These are phyloP conservation scores for Drosophila nebulosa DNA, from an alignment of 1,140 invertebrate species.

Conservation along the genomic window DNA sequence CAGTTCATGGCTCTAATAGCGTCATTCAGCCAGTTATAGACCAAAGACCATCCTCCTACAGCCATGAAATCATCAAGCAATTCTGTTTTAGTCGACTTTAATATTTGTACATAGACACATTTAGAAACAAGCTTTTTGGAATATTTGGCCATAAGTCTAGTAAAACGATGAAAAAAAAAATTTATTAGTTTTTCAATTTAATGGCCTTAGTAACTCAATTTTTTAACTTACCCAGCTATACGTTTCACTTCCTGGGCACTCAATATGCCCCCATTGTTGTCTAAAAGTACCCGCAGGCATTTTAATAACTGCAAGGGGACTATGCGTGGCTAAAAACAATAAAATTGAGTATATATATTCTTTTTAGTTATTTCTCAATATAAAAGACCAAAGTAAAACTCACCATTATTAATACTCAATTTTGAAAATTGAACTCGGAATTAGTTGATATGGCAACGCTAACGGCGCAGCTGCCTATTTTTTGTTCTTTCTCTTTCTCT, in stretches of 20 bases:
- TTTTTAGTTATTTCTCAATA: neutral
- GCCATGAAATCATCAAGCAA: constrained; percentile 93
- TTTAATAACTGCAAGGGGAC: constrained; percentile 93
- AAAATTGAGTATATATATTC: neutral
- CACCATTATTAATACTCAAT: constrained; percentile 43
- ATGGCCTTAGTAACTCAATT: constrained; percentile 28
- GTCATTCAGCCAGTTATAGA: constrained; percentile 94
- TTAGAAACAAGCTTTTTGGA: constrained; percentile 97
- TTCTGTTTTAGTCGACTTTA: constrained; percentile 92
- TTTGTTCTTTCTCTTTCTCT: constrained; percentile 18
- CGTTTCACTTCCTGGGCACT: constrained; percentile 92
- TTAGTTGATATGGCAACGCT: constrained; percentile 49
- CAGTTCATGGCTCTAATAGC: constrained; percentile 91
- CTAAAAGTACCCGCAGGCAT: constrained; percentile 91
- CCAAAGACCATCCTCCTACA: constrained; percentile 93
- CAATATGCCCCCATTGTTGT: constrained; percentile 91
- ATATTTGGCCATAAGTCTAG: constrained; percentile 96
- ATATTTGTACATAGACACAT: constrained; percentile 96
- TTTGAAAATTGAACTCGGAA: neutral
- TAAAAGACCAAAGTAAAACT: constrained; percentile 21
- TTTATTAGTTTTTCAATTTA: neutral
- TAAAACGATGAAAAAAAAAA: constrained; percentile 79
- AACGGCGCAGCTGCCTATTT: constrained; percentile 5
- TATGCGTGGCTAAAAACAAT: constrained; percentile 89
- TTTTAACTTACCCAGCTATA: constrained; percentile 85